Base-by-base conservation (phyloP, 2,888 invertebrate species). In the Phyto melanocephala region DNA sequence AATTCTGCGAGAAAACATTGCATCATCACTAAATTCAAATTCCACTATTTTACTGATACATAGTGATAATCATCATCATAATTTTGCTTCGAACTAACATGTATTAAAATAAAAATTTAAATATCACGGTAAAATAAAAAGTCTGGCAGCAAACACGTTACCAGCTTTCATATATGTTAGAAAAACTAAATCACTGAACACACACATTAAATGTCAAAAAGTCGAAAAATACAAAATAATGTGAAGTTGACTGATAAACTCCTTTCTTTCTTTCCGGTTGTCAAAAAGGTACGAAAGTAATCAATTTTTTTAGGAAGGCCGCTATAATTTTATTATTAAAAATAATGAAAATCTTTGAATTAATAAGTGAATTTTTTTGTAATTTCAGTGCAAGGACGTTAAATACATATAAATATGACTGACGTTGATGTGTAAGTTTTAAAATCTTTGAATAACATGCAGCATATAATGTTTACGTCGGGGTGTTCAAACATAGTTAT, bases 341-440 rank as follows among this genome's bases (percentile, higher is more conserved):
- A 52, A 87, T 86, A 84, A 62, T 17, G 37, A 72, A 58, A 87
- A 90, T 91, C 90, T 72, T 33, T 67, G 35, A 77, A 79, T 74
- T 86, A 86, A 87, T 85, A 83, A 77, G 33, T 67, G 7, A 68
- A 80, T 84, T 85, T 56, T 86, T 74, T 81, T 84, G 71, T 78
- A 65, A 80, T 91, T 90, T 80, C 86, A 91, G 90, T 88, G 84
- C 85, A 86, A 86, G 86, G 88, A 87, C 88, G 87, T 87, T 88
- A 81, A 81, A 86, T 85, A 85, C 87, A 86, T 74, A 92, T 91
- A 94, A 92, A 86, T 92, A 96, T 96, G 96, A 95, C 95, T 89
- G 95, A 96, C 92, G 94, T 94, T 90, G 95, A 95, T 92, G 95
- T 94, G 95, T 96, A 93, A 95, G 95, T 95, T 90, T 0, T 22